A percentile compares a stretch with the other conserved stretches of the same genome.
Conservation (phyloP, 2,888 invertebrate species). For the Noctua pronuba region DNA sequence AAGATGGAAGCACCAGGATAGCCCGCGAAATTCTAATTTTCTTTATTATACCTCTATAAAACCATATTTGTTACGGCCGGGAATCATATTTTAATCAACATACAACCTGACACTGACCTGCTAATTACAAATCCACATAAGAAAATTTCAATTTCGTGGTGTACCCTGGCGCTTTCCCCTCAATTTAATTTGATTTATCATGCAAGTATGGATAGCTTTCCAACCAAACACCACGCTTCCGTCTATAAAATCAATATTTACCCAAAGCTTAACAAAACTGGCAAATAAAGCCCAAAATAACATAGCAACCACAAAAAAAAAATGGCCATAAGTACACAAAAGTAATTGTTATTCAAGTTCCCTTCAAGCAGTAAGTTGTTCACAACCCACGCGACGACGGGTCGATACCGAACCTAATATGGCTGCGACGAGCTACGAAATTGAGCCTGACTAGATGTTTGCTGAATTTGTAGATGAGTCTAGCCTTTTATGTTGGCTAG, state of each 20-base stretch:
- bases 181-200: neutral
- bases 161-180: no score
- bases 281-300: slow-evolving; percentile 31
- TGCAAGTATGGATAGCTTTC: neutral
- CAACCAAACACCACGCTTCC: neutral
- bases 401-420: slow-evolving; percentile 43
- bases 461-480: slow-evolving; percentile 15
- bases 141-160: no score
- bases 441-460: slow-evolving; percentile 6
- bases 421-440: slow-evolving; percentile 8
- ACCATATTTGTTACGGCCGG: no score
- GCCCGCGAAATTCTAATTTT: no score
- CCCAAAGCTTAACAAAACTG: neutral
- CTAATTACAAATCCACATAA: no score
- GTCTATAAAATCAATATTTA: neutral
- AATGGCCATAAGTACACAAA: slow-evolving; percentile 18
- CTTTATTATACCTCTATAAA: no score
- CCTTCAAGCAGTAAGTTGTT: slow-evolving; percentile 17
- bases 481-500: slow-evolving; percentile 22
- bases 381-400: slow-evolving; percentile 34
- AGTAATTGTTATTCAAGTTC: slow-evolving; percentile 38
- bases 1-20: no score
- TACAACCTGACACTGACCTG: no score
- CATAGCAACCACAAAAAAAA: slow-evolving; percentile 31
- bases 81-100: no score